These are phyloP conservation scores for Sarcophaga caerulescens DNA, from an alignment of 2,888 invertebrate genomes.

Conservation along the genomic window DNA sequence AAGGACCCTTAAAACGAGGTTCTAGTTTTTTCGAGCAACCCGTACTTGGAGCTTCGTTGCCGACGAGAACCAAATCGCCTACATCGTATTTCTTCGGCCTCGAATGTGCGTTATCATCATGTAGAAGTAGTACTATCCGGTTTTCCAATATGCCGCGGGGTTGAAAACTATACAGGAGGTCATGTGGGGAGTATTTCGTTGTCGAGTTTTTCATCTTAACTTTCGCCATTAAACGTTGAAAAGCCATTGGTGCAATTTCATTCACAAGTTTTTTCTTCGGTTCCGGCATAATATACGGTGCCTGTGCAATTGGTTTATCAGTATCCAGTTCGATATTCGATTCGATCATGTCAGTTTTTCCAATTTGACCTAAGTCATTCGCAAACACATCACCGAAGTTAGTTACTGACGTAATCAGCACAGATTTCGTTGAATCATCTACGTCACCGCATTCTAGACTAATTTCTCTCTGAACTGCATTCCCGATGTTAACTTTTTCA, in stretches of 20 bases:
- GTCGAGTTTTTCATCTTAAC: constrained; percentile 23
- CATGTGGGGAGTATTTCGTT: constrained; percentile 20
- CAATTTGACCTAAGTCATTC: constrained; percentile 38
- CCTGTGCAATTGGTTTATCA: constrained; percentile 31
- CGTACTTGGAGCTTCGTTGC: constrained; percentile 22
- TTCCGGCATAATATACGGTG: constrained; percentile 57
- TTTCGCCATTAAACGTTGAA: too few relatives aligned
- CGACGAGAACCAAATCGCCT: constrained; percentile 26
- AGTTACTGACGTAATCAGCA: not conserved
- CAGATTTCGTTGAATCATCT: too few relatives aligned
- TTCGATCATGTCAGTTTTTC: constrained; percentile 46
- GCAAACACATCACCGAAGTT: constrained; percentile 45
- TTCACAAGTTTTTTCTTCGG: constrained; percentile 35
- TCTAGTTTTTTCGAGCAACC: constrained; percentile 59
- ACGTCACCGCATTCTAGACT: too few relatives aligned
- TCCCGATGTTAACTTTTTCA: too few relatives aligned
- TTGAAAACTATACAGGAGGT: constrained; percentile 34
- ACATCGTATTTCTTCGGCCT: constrained; percentile 18
- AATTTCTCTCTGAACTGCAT: too few relatives aligned
- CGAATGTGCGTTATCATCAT: not conserved
- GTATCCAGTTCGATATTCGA: constrained; percentile 45
- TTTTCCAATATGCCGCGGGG: constrained; percentile 37
- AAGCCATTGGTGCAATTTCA: not conserved
- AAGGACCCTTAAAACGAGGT: constrained; percentile 67
- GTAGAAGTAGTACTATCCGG: not conserved